Evolutionary conservation across 2,797 vertebrate species (phyloP).

Genomic region (Pseudochromis fuscus): DNA sequence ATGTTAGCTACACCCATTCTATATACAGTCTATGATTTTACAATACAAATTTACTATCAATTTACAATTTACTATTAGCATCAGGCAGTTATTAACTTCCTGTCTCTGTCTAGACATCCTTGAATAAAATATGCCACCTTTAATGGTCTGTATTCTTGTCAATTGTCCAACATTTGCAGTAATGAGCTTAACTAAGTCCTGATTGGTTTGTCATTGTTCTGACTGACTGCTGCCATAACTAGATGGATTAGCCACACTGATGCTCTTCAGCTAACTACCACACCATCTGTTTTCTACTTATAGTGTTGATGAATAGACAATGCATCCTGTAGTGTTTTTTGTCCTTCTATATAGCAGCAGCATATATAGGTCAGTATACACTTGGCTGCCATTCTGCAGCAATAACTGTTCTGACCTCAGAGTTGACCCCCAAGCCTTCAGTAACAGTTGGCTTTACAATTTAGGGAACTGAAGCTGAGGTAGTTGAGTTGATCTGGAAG

Average conservation of each 20-base stretch:
- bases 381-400: constrained; percentile 53
- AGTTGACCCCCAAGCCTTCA: constrained; percentile 35
- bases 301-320: constrained; percentile 46
- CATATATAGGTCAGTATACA: constrained; percentile 63
- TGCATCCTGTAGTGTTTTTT: constrained; percentile 5
- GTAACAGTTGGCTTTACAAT: constrained; percentile 52
- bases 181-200: constrained; percentile 1
- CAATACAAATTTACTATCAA: no score
- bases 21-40: no score
- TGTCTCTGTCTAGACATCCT: no score
- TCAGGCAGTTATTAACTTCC: no score
- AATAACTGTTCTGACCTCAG: constrained; percentile 50
- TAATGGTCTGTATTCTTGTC: no score
- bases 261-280: constrained; percentile 48
- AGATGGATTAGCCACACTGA: constrained; percentile 61
- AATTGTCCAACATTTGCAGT: not conserved
- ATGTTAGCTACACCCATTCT: no score
- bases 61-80: no score
- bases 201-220: constrained; percentile 52
- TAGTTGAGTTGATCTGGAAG: constrained; percentile 25
- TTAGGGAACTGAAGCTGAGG: constrained; percentile 27
- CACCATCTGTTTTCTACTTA: constrained; percentile 69
- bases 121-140: no score
- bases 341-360: constrained; percentile 22
- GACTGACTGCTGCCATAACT: constrained; percentile 39